Evolutionary conservation across 1,140 invertebrate species (phyloP).

Genomic region (Rhopalosiphum maidis): DNA sequence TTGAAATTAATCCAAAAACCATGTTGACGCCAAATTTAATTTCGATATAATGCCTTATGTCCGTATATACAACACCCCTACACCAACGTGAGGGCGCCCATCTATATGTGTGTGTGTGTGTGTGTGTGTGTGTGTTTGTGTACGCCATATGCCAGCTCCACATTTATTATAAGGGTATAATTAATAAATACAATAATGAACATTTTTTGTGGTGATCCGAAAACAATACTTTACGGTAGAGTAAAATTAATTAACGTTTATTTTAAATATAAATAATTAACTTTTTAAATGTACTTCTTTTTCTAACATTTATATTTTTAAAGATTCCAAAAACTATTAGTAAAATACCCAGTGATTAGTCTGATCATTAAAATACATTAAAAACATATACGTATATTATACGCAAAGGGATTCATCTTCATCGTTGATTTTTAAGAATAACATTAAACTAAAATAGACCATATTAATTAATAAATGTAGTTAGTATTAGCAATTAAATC

Average conservation of each 20-base stretch:
- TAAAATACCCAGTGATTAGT: background rate
- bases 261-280: background rate
- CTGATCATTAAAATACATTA: background rate
- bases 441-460: background rate
- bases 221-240: background rate
- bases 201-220: background rate
- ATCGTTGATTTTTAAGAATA: background rate
- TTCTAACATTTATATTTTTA: background rate
- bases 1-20: background rate
- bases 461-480: background rate
- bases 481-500: background rate
- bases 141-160: background rate
- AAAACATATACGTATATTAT: background rate
- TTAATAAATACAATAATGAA: background rate
- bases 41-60: background rate
- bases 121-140: background rate
- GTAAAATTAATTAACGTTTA: background rate
- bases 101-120: background rate
- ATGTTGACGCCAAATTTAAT: background rate
- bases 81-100: background rate
- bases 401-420: too few species aligned
- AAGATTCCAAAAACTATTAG: background rate
- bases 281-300: background rate
- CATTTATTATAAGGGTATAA: background rate
- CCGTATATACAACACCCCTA: background rate